A percentile compares a stretch with the other conserved stretches of the same genome.
These are phyloP conservation scores for Glandiceps talaboti DNA, from an alignment of 53 echinoderm and acorn worm species.

Conservation along the genomic window DNA sequence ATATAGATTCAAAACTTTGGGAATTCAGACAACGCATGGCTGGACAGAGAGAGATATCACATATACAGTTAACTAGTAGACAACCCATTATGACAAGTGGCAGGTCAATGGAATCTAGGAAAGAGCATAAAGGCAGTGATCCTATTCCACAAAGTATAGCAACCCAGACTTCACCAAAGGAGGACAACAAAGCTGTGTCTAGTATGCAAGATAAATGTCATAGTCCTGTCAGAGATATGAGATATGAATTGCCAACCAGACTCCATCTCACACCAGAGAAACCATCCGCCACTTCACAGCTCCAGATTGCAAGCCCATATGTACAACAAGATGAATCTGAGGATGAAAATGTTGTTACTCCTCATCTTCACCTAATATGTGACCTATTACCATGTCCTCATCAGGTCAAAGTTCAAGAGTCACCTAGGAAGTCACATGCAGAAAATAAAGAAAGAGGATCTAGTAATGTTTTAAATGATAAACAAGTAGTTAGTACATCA, in stretches of 20 bases:
- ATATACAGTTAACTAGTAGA: background rate
- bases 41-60: conserved; percentile 18
- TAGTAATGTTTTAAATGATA: background rate
- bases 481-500: background rate
- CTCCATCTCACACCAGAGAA: background rate
- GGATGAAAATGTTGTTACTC: conserved; percentile 15
- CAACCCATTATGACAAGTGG: conserved; percentile 8
- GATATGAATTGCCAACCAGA: background rate
- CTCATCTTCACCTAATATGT: conserved; percentile 85
- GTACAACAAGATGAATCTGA: conserved; percentile 4
- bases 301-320: conserved; percentile 39
- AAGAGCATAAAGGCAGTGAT: conserved; percentile 38
- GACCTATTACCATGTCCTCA: conserved; percentile 75
- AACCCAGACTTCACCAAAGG: conserved; percentile 40
- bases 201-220: background rate
- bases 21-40: conserved; percentile 48
- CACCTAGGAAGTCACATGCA: background rate
- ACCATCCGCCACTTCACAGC: background rate
- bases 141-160: conserved; percentile 75
- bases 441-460: background rate
- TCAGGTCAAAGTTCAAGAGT: background rate
- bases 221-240: background rate
- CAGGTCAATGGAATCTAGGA: background rate
- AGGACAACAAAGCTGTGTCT: background rate
- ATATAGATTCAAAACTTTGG: conserved; percentile 31